These are phyloP conservation scores for Gymnocheta viridis DNA, from an alignment of 2,888 invertebrate genomes.

Conservation along the genomic window DNA sequence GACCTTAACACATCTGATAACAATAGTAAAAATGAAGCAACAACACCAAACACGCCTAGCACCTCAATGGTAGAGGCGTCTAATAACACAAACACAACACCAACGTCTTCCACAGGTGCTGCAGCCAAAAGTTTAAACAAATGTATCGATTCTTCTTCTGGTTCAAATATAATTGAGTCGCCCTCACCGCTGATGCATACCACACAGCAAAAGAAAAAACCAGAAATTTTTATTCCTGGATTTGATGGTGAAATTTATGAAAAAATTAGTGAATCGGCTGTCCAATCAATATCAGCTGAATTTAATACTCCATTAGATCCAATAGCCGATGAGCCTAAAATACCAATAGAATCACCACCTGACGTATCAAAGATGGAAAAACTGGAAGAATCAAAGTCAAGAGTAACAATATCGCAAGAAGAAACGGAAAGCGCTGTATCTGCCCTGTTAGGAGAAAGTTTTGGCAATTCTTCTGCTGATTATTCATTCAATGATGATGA, in stretches of 20 bases:
- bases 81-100: constrained; percentile 60
- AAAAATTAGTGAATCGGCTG: constrained; percentile 89
- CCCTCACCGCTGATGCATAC: constrained; percentile 71
- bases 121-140: constrained; percentile 38
- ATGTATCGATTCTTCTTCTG: constrained; percentile 47
- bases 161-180: constrained; percentile 63
- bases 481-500: constrained; percentile 82
- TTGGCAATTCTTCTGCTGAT: constrained; percentile 85
- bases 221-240: constrained; percentile 86
- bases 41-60: constrained; percentile 71
- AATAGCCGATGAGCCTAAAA: constrained; percentile 80
- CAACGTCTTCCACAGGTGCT: constrained; percentile 62
- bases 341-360: constrained; percentile 80
- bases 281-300: constrained; percentile 88
- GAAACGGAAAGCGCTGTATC: constrained; percentile 96
- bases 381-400: constrained; percentile 87
- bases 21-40: constrained; percentile 46
- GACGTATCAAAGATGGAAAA: constrained; percentile 83
- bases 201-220: constrained; percentile 82
- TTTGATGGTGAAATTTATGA: constrained; percentile 87
- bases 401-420: constrained; percentile 92
- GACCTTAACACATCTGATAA: constrained; percentile 62
- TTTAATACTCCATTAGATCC: constrained; percentile 81
- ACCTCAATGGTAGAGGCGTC: constrained; percentile 58
- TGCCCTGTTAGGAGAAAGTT: constrained; percentile 92